A percentile compares a stretch with the other conserved stretches of the same genome.
These are phyloP conservation scores for Alethe diademata DNA, from an alignment of 2,113 vertebrate species.

Conservation along the genomic window DNA sequence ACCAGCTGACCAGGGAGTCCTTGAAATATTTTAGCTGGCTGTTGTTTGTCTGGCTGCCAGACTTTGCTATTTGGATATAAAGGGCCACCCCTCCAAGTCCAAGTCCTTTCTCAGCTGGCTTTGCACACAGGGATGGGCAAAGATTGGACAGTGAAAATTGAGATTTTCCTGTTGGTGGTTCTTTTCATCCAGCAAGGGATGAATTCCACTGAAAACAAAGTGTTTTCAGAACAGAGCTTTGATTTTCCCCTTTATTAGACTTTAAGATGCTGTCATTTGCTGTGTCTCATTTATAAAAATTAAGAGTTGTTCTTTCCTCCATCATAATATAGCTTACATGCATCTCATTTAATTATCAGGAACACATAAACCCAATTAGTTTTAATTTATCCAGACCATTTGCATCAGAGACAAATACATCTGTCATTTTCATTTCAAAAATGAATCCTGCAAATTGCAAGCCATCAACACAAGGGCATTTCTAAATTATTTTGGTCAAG, in stretches of 20 bases:
- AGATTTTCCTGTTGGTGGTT: not conserved
- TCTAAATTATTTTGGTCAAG: constrained; percentile 41
- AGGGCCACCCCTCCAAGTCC: not conserved
- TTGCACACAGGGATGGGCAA: no score
- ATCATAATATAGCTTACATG: not conserved
- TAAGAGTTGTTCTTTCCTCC: not conserved
- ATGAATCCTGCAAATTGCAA: constrained; percentile 22
- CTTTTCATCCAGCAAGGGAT: not conserved
- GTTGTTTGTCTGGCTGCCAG: not conserved
- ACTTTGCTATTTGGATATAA: fast-evolving
- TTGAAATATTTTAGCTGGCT: not conserved
- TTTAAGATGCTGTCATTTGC: not conserved
- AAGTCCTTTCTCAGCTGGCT: not conserved
- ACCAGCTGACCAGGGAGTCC: not conserved
- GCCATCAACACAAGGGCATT: constrained; percentile 39
- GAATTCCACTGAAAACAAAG: not conserved
- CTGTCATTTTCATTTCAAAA: not conserved
- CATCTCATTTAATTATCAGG: constrained; percentile 22
- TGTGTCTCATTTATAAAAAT: constrained; percentile 34
- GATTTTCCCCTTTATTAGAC: not conserved
- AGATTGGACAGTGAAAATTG: not conserved
- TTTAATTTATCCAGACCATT: constrained; percentile 30
- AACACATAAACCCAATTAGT: constrained; percentile 35
- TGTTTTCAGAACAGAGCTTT: not conserved
- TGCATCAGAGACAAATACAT: constrained; percentile 1